Base-by-base conservation (phyloP, 2,797 vertebrate species). In the Cryptoprocta ferox region DNA sequence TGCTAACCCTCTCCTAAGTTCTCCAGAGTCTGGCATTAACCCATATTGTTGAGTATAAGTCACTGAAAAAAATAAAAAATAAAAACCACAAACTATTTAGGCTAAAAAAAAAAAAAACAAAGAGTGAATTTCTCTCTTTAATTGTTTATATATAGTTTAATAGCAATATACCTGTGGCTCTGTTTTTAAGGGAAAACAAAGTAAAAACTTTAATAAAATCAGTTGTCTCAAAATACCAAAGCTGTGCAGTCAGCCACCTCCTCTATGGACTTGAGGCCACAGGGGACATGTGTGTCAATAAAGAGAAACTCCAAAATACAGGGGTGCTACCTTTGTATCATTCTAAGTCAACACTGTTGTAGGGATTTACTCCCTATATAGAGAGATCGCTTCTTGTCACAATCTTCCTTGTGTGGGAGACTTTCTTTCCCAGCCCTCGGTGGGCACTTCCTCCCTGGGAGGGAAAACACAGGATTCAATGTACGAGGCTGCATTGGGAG, bases 161-260 rank as follows among this genome's bases (percentile, higher is more conserved):
- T 66, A 91, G 26, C 76, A 83, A 87, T 45, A 15, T 7, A 56
- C 16, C 4, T 28, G 30, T 12, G n/a, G 50, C 32, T 59, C 61
- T 84, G 32, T 21, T 92, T 92, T 83, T 84, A 88, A 94, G 30
- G 73, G n/a, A 6, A 65, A 95, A 86, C 50, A 39, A 26, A 94
- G 21, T 45, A 81, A 91, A 94, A 85, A 7, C 12, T 78, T 11
- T 50, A 56, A 28, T 83, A 59, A 63, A 89, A 66, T 30, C 32
- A 45, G 35, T 21, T 70, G 13, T 63, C 30, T 91, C 56, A 53
- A 63, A 87, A 66, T 66, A 63, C 3, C 45, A 59, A 63, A 50
- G 30, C 83, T 68, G 18, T 32, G 9, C 16, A 28, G 4, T 16
- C 1, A 84, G n/a, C 19, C 7, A 1, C 19, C 15, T 14, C 19